A percentile compares a stretch with the other conserved stretches of the same genome.
Conservation (phyloP, 2,113 vertebrate species). For the Cromileptes altivelis region DNA sequence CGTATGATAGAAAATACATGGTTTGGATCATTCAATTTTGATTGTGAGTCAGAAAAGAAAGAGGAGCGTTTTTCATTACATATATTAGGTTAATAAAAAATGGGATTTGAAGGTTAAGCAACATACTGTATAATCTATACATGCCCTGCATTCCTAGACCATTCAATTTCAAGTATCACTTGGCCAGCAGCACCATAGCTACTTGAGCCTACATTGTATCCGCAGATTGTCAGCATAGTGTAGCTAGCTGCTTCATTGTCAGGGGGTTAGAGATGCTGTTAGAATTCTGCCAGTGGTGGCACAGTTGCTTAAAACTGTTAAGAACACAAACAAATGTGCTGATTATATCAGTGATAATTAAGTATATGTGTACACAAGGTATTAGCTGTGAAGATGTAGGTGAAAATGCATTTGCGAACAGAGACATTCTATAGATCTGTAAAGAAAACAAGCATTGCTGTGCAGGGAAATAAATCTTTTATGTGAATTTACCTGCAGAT, state of each 20-base stretch:
- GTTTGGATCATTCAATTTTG: background rate
- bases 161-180: background rate
- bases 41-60: background rate
- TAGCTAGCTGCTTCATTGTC: background rate
- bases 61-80: background rate
- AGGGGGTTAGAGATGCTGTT: background rate
- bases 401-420: conserved; percentile 1
- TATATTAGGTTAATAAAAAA: background rate
- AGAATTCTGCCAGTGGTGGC: background rate
- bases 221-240: background rate
- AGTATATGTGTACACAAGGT: background rate
- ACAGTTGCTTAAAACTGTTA: background rate
- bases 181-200: background rate
- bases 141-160: background rate
- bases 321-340: background rate
- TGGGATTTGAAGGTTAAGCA: conserved; percentile 1
- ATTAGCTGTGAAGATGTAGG: background rate
- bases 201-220: background rate
- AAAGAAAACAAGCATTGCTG: conserved; percentile 1
- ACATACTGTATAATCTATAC: background rate
- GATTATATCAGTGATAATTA: background rate
- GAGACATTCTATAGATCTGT: conserved; percentile 1
- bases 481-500: conserved; percentile 25
- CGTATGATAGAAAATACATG: background rate
- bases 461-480: background rate